phyloP scores from a whole-genome alignment of 2,113 vertebrate species.

The Amphiprion percula region DNA sequence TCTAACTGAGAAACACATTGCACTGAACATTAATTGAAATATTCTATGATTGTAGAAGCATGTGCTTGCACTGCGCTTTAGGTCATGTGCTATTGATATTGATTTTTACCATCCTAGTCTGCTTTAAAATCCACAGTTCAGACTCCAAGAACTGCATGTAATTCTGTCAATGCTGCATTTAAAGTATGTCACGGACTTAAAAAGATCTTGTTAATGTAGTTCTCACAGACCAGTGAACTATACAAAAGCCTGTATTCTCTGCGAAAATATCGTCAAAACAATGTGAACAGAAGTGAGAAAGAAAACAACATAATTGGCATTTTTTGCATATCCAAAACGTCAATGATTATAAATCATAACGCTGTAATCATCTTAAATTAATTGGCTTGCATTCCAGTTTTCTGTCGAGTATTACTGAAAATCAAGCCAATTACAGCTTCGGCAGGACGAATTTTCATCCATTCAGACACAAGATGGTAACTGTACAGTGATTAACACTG shows the following conservation, averaged over 20 bases:
- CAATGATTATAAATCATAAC: not conserved
- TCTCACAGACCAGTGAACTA: not conserved
- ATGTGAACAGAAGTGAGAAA: not conserved
- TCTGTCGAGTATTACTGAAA: constrained; percentile 13
- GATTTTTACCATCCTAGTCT: too few relatives aligned
- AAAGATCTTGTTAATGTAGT: not conserved
- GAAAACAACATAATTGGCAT: not conserved
- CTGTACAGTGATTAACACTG: constrained; percentile 36
- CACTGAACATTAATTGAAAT: too few relatives aligned
- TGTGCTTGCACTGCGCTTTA: too few relatives aligned
- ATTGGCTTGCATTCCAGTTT: constrained; percentile 5
- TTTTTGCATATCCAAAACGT: not conserved
- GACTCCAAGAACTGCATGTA: too few relatives aligned
- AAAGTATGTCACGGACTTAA: not conserved
- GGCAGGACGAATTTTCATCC: not conserved
- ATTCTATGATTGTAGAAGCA: too few relatives aligned
- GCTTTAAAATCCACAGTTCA: too few relatives aligned
- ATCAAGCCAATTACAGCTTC: constrained; percentile 28
- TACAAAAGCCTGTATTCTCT: not conserved
- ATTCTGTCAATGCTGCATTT: too few relatives aligned
- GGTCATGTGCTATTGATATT: too few relatives aligned
- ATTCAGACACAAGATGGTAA: constrained; percentile 32
- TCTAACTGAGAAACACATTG: too few relatives aligned
- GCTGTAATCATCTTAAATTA: constrained; percentile 13
- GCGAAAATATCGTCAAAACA: not conserved